phyloP scores from a whole-genome alignment of 2,888 invertebrate genomes.

The Bimastos eiseni region DNA sequence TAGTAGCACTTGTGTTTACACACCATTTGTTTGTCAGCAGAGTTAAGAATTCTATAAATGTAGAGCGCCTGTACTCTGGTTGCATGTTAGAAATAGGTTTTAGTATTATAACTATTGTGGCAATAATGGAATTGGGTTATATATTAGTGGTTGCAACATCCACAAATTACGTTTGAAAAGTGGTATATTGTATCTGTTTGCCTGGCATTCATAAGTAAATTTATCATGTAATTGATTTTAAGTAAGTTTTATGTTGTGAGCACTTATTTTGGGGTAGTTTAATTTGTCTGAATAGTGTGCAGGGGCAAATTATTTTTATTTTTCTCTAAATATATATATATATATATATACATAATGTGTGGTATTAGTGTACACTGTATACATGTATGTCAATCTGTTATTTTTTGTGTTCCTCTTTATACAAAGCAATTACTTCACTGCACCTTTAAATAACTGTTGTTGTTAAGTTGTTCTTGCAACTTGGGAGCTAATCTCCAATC shows the following conservation, averaged over 20 bases:
- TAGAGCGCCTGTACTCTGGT: background rate
- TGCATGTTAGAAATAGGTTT: background rate
- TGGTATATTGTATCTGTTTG: no score
- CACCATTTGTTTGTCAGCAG: background rate
- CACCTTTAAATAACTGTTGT: background rate
- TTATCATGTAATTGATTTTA: background rate
- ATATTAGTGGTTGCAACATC: no score
- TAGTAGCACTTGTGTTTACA: background rate
- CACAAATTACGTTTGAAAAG: no score
- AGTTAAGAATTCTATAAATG: background rate
- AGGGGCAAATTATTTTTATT: background rate
- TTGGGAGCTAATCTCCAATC: background rate
- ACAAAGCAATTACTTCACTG: background rate
- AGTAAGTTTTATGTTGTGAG: background rate
- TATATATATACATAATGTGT: background rate
- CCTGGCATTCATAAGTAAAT: no score
- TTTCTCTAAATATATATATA: background rate
- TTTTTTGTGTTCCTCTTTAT: background rate
- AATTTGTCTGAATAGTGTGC: background rate
- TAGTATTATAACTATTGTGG: background rate
- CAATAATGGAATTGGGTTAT: no score
- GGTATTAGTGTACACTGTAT: background rate
- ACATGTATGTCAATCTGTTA: background rate
- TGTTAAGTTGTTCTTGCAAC: background rate
- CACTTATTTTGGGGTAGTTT: background rate